Base-by-base conservation (phyloP, 2,888 invertebrate species). In the Isoperla grammatica region DNA sequence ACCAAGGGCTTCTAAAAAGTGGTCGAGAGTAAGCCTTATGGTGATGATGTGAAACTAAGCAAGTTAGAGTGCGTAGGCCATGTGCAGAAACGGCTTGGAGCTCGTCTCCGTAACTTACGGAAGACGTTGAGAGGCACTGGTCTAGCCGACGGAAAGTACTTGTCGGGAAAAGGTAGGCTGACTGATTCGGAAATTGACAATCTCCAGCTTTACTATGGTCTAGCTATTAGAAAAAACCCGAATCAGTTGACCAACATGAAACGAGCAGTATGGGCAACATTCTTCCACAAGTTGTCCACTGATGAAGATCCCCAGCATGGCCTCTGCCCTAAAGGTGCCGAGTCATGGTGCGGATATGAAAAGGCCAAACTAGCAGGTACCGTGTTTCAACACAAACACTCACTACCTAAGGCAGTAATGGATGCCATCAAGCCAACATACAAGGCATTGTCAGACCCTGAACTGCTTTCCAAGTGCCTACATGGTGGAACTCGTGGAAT, bases 391-490 rank as follows among this genome's bases (percentile, higher is more conserved):
- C 60, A 62, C 19, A 61, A 48, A 20, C 40, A 61, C 23, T 23
- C 23, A 12, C 60, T 57, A 9, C 45, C 60, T n/a, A 12, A 17
- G 2, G 46, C 56, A 23, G 48, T 59, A 5, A 42, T 63, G 59
- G 22, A 58, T 13, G 43, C 20, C 8, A 61, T 61, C 17, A 63
- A 61, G 61, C 48, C 49, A n/a, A n/a, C n/a, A n/a, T n/a, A n/a
- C n/a, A n/a, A n/a, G n/a, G n/a, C n/a, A n/a, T n/a, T n/a, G n/a
- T n/a, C n/a, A n/a, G n/a, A n/a, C n/a, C n/a, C n/a, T n/a, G n/a
- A n/a, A n/a, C n/a, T n/a, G n/a, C n/a, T n/a, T n/a, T n/a, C n/a
- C n/a, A n/a, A n/a, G n/a, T n/a, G n/a, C n/a, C n/a, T n/a, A n/a
- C n/a, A n/a, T n/a, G n/a, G n/a, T n/a, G n/a, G n/a, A n/a, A n/a